Base-by-base conservation (phyloP, 2,888 invertebrate genomes). In the Xanthorhoe designata region DNA sequence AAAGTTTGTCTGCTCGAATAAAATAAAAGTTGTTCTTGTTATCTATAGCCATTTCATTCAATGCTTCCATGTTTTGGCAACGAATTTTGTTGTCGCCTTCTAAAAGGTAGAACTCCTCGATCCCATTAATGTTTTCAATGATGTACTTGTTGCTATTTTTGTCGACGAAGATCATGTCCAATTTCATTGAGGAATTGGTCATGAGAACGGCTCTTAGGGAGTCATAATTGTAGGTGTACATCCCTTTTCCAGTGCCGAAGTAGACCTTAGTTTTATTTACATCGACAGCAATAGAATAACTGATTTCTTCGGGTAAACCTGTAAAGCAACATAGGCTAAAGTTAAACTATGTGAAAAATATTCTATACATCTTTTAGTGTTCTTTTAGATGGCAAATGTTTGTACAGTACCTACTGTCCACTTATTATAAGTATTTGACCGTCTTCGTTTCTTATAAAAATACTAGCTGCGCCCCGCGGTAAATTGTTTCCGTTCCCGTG, bases 271-370 rank as follows among this genome's bases (percentile, higher is more conserved):
- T 68, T 19, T 83, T 76, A 29, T 82, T 86, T 69, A 83, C 84
- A 71, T 91, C 90, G 15, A 90, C 73, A 4, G 91, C 91, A 58
- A 91, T 78, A 1, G 91, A 91, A 72, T 90, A 90, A 70, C 89
- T 86, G 19, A 80, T 74, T 7, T 85, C 83, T 60, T 86, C 81
- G 3, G 91, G 91, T 71, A 91, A 79, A 69, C 91, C 91, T 91
- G 64, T 8, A 38, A 74, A 13, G 10, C 0, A 13, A 42, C 24
- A 24, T 24, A 24, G 4, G 4, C 1, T 24, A 24, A 4, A n/a
- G n/a, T n/a, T n/a, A n/a, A n/a, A n/a, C 2, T 24, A 24, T 24
- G 24, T 24, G 24, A 24, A 24, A 24, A 24, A 24, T 24, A 24
- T 24, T 24, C 1, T 24, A 24, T 24, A 3, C 24, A 24, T 24